Base-by-base conservation (phyloP, 1,140 invertebrate genomes). In the Anagrus nilaparvatae region DNA sequence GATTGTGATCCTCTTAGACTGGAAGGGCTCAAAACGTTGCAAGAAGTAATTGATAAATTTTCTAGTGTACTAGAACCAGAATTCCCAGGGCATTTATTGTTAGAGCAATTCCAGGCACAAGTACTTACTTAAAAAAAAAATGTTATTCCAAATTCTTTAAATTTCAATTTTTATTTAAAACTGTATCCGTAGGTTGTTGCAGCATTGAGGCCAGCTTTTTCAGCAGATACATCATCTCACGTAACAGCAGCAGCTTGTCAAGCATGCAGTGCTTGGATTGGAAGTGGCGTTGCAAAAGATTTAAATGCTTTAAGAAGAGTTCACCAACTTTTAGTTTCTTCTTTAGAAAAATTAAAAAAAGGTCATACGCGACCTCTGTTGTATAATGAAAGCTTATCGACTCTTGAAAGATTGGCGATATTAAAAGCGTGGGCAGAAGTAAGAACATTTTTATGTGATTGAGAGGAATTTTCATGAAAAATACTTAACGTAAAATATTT, bases 31-130 rank as follows among this genome's bases (percentile, higher is more conserved):
- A 78, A 85, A 54, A 89, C 91, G 5, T 66, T 98, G n/a, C 81
- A 96, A 68, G 83, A 92, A 53, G 80, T 98, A 20, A 95, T 99
- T 29, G 88, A 87, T 48, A 85, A 84, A 58, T 99, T 96, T 70
- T 84, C 91, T 5, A 77, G 81, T 55, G 87, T 96, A 13, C 90
- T 92, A 1, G 96, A 99, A 68, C 96, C 96, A 1, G 95, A 97
- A 70, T 98, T 99, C 67, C 93, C 93, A 3, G 92, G 93, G 5
- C 94, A 98, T 69, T 75, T 98, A 42, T 76, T 99, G 29, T 68
- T 99, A n/a, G 96, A 99, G 65, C 97, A 99, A 66, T 99, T 92
- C 62, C 96, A 99, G 71, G 95, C 96, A 3, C 95, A 98, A 74
- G 88, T 90, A 62, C n/a, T n/a, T n/a, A n/a, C n/a, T n/a, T n/a